A percentile compares a stretch with the other conserved stretches of the same genome.
These are phyloP conservation scores for Callionymus lyra DNA, from an alignment of 2,113 vertebrate genomes.

Conservation along the genomic window DNA sequence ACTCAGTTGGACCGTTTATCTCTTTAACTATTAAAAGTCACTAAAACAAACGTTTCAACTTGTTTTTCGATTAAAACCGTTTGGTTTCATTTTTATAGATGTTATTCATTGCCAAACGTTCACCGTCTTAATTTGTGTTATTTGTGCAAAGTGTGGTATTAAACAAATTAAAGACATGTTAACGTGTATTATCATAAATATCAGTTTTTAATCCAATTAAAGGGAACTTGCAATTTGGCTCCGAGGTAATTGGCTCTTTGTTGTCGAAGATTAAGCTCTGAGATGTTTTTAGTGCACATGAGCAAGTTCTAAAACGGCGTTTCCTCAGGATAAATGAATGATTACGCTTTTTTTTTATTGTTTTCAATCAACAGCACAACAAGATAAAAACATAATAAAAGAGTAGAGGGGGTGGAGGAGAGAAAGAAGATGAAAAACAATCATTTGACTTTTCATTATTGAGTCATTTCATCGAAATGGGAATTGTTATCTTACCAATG, in stretches of 20 bases:
- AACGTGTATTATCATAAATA: constrained; percentile 11
- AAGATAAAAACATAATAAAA: neutral
- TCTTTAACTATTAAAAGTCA: no score
- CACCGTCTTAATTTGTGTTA: no score
- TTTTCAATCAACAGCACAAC: neutral
- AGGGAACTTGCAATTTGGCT: constrained; percentile 3
- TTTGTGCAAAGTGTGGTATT: neutral
- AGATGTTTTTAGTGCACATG: constrained; percentile 1
- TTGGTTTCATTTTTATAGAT: no score
- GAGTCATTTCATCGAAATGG: no score
- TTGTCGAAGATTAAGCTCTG: constrained; percentile 9
- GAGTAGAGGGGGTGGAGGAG: no score
- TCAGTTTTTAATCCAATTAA: constrained; percentile 26
- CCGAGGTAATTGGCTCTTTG: constrained; percentile 8
- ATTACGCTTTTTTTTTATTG: neutral
- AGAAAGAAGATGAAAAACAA: no score
- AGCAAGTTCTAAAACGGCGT: constrained; percentile 1
- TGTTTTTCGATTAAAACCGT: no score
- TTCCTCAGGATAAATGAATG: constrained; percentile 7
- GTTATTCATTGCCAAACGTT: no score
- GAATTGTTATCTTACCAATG: no score
- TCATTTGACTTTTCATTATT: no score
- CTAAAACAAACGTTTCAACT: no score
- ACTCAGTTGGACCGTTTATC: no score
- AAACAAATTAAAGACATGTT: neutral